Base-by-base conservation (phyloP, 2,113 vertebrate genomes). In the Calidris pugnax region DNA sequence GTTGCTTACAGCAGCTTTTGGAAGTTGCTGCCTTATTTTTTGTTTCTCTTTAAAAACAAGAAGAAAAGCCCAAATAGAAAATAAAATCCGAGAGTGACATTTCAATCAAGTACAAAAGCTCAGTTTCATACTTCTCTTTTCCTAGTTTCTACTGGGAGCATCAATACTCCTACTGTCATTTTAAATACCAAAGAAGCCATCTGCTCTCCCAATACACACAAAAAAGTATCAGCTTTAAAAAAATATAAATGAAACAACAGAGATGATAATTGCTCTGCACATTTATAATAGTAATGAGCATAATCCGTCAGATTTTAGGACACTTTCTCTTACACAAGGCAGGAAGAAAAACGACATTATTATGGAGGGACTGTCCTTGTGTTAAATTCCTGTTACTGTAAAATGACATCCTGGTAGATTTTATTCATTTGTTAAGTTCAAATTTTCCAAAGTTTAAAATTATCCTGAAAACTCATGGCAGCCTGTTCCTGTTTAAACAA, bases 121-220 rank as follows among this genome's bases (percentile, higher is more conserved):
- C 45, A 47, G 45, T 47, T 47, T 47, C 45, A 19, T 47, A 47
- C 45, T 10, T 47, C 45, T 20, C 45, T 47, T 47, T 47, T 47
- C 45, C 45, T 47, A 47, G 48, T 90, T 92, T 91, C 79, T 83
- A 47, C 69, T 72, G 30, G 63, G 39, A 90, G 39, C 51, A 60
- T 85, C 43, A 81, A 60, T 87, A 62, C 27, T 91, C 45, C 23
- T 86, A 73, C 41, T 69, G 26, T 87, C 39, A 81, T 83, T 92
- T 95, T 64, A 94, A 95, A 96, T 87, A 95, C 74, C 74, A 94
- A 93, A 94, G 30, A 91, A 92, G 55, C 93, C 94, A 96, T 94
- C 95, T 97, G 94, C 48, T 97, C 59, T 80, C 50, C 27, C 57
- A 81, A 59, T 63, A 50, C 47, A 69, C 26, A 79, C 6, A 75